Evolutionary conservation across 2,888 invertebrate genomes (phyloP).

Genomic region (Sthenelais limicola): DNA sequence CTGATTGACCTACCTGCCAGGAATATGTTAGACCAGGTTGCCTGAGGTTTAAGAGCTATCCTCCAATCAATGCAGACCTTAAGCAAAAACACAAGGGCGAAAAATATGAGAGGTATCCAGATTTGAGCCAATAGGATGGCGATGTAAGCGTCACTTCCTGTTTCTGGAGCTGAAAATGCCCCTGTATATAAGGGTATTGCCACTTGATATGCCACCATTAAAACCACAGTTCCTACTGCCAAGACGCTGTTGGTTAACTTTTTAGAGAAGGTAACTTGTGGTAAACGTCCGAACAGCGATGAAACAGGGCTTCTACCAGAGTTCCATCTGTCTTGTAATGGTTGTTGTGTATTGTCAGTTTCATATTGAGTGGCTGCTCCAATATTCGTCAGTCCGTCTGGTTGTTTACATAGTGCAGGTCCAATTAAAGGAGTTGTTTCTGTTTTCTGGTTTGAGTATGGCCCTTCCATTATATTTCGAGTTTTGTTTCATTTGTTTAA

Average conservation of each 20-base stretch:
- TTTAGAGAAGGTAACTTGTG: neutral
- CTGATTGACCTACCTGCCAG: too few relatives aligned
- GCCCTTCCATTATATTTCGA: too few relatives aligned
- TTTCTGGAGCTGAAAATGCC: neutral
- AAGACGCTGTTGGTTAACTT: neutral
- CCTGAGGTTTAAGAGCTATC: neutral
- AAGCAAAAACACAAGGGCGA: conserved; percentile 19
- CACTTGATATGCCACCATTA: conserved; percentile 16
- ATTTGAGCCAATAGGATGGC: conserved; percentile 16
- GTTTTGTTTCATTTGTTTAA: too few relatives aligned
- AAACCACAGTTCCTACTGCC: neutral
- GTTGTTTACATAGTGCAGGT: too few relatives aligned
- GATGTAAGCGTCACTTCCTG: conserved; percentile 19
- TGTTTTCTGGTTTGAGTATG: too few relatives aligned
- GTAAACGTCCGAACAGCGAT: too few relatives aligned
- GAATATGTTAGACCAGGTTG: conserved; percentile 31
- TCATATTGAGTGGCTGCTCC: too few relatives aligned
- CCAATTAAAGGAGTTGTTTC: too few relatives aligned
- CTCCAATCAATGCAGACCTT: conserved; percentile 3
- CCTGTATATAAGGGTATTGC: conserved; percentile 13
- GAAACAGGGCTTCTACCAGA: too few relatives aligned
- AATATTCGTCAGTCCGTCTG: too few relatives aligned
- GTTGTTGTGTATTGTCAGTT: too few relatives aligned
- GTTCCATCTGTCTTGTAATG: too few relatives aligned
- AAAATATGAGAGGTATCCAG: conserved; percentile 31